Evolutionary conservation across 2,888 invertebrate genomes (phyloP), one percentile per base, ranked within the genome.

Genomic region (Temnothorax unifasciatus): DNA sequence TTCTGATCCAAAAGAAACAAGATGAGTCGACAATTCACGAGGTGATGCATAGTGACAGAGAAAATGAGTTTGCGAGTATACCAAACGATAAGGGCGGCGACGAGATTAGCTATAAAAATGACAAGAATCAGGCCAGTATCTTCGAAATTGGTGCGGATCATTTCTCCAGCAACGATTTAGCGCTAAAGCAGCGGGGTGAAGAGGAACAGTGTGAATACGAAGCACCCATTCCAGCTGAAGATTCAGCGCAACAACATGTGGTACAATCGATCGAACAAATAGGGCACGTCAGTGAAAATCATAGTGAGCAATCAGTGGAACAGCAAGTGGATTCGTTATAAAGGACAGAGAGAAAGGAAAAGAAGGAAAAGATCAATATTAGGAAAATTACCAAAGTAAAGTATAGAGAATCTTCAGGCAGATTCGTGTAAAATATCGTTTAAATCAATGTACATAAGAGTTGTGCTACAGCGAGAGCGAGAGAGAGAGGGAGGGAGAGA

Each of bases 381-480:
- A 44, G 29, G 34, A 64, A 54, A 75, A 85, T 50, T 75, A 86
- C 86, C 84, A 86, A 86, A 86, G 86, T 82, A 71, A 82, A 82
- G 59, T 25, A 73, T 76, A 81, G n/a, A 64, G 82, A 76, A 76
- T 79, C 79, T 74, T 81, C 47, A 57, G 79, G 68, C 74, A 82
- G 71, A 87, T 77, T 85, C 82, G 74, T 89, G 89, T 90, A 88
- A 89, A 86, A 86, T 88, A 89, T 79, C 85, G 85, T 84, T 86
- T 85, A 84, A 82, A 86, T 79, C 71, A 29, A 85, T 90, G 91
- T 90, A 90, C 81, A 91, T 90, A 91, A 91, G 82, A 79, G 83
- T 74, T 84, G 74, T 83, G 84, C 83, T 69, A 71, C 68, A 84
- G 34, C 21, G 38, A 41, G 38, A 44, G 34, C 2, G 77, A 21